Conservation (phyloP, 2,797 vertebrate genomes). For the Lerista edwardsae region DNA sequence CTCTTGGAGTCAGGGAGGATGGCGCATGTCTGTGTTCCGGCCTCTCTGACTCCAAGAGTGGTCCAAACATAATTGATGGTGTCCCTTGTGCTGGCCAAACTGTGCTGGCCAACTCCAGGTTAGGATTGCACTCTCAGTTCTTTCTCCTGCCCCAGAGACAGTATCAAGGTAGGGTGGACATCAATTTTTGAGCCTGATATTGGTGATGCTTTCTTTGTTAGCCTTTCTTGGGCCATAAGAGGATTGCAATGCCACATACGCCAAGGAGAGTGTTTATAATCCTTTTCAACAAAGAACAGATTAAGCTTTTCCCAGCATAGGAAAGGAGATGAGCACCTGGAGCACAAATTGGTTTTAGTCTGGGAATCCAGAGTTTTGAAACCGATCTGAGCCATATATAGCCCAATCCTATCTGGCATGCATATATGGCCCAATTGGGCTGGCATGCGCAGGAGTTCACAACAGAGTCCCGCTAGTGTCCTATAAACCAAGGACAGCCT, state of each 20-base stretch:
- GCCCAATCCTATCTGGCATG: too few relatives aligned
- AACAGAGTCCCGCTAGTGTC: too few relatives aligned
- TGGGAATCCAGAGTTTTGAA: background rate
- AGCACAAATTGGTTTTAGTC: background rate
- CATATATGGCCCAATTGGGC: background rate
- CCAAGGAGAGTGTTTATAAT: background rate
- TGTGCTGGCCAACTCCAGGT: too few relatives aligned
- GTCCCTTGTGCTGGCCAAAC: too few relatives aligned
- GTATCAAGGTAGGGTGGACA: background rate
- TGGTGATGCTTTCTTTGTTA: background rate
- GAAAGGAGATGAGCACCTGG: background rate
- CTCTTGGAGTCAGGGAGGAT: too few relatives aligned
- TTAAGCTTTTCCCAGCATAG: background rate
- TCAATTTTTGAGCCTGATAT: background rate
- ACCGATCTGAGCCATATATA: background rate
- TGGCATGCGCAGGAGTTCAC: too few relatives aligned
- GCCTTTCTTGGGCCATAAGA: slow-evolving; percentile 1
- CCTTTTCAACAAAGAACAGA: background rate
- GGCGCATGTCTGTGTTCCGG: too few relatives aligned
- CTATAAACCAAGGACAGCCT: too few relatives aligned
- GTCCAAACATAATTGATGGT: too few relatives aligned
- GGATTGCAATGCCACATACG: background rate
- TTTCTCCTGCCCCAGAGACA: background rate
- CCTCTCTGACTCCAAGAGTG: too few relatives aligned
- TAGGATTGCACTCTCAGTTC: too few relatives aligned